These are phyloP conservation scores for Mesaphorura yosii DNA, from an alignment of 1,140 invertebrate genomes.

Conservation along the genomic window DNA sequence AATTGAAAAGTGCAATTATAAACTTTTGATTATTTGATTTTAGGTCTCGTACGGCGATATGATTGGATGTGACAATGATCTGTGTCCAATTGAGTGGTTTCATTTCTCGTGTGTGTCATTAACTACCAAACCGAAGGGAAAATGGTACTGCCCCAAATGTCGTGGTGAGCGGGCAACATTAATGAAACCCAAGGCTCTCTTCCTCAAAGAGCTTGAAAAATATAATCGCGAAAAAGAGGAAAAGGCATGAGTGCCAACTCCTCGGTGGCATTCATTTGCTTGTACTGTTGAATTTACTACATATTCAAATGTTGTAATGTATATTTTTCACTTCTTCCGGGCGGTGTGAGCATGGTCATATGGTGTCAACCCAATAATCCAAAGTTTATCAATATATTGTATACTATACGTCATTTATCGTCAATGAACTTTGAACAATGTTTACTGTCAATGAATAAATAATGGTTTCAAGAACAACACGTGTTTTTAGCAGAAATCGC, in stretches of 20 bases:
- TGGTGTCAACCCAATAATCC: no score
- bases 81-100: slow-evolving; percentile 99
- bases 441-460: no score
- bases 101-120: slow-evolving; percentile 96
- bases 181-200: slow-evolving; percentile 84
- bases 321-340: no score
- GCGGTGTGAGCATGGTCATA: no score
- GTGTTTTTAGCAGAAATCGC: no score
- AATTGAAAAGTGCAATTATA: not conserved
- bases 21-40: slow-evolving; percentile 22
- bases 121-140: slow-evolving; percentile 94
- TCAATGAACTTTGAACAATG: no score
- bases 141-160: slow-evolving; percentile 96
- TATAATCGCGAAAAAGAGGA: slow-evolving; percentile 87
- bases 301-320: no score
- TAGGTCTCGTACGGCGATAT: slow-evolving; percentile 96
- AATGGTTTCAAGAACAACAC: no score
- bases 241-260: slow-evolving; percentile 47
- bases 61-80: slow-evolving; percentile 96
- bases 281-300: no score
- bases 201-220: slow-evolving; percentile 74
- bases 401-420: no score
- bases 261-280: no score
- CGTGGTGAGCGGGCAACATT: slow-evolving; percentile 80
- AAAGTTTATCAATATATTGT: no score